These are phyloP conservation scores for Sebastes trivittatus DNA, from an alignment of 2,797 vertebrate species.

Conservation along the genomic window DNA sequence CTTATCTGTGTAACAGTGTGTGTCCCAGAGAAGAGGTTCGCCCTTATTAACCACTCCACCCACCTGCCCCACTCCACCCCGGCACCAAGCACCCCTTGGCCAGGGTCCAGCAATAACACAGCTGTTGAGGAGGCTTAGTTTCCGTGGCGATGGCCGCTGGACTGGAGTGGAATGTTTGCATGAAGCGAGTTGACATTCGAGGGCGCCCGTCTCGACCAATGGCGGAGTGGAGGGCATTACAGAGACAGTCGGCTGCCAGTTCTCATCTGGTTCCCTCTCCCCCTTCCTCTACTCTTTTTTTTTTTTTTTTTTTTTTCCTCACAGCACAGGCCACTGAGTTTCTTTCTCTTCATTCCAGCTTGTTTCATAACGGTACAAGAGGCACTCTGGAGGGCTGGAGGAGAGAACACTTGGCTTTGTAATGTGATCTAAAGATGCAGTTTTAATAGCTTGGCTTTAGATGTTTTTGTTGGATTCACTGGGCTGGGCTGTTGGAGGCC, in stretches of 20 bases:
- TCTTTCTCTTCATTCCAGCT: constrained; percentile 73
- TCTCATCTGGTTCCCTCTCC: constrained; percentile 64
- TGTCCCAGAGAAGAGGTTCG: constrained; percentile 58
- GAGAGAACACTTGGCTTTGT: constrained; percentile 65
- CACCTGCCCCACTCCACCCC: constrained; percentile 58
- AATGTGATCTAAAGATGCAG: constrained; percentile 74
- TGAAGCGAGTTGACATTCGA: constrained; percentile 81
- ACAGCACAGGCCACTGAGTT: constrained; percentile 72
- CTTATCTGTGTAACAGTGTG: constrained; percentile 50
- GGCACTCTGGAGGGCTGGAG: constrained; percentile 75
- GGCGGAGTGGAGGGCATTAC: constrained; percentile 46
- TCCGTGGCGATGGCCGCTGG: constrained; percentile 80
- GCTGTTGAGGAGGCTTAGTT: constrained; percentile 90
- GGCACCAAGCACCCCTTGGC: constrained; percentile 78
- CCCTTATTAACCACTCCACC: constrained; percentile 54
- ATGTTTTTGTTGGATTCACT: constrained; percentile 43
- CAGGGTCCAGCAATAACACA: constrained; percentile 88
- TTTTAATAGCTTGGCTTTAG: constrained; percentile 65
- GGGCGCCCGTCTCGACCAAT: constrained; percentile 64
- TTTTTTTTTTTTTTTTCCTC: constrained; percentile 13
- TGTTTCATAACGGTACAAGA: constrained; percentile 77
- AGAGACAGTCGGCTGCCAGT: constrained; percentile 63
- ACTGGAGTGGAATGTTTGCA: constrained; percentile 82
- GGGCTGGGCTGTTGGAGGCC: constrained; percentile 34
- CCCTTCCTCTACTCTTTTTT: constrained; percentile 14